These are phyloP conservation scores for Drosophila meridionalis DNA, from an alignment of 2,888 invertebrate species.

Conservation along the genomic window DNA sequence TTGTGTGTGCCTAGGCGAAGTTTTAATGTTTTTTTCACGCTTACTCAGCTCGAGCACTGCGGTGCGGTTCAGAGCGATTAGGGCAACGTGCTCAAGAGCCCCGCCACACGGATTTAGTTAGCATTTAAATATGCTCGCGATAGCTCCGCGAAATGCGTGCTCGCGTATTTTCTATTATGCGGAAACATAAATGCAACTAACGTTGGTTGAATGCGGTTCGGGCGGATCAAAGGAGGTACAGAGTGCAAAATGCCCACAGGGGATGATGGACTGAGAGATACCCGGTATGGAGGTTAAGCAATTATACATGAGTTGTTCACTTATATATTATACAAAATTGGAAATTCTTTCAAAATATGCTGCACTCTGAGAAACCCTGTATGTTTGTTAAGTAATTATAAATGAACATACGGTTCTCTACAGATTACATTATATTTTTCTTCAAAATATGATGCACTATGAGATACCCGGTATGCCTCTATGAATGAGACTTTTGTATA, in stretches of 20 bases:
- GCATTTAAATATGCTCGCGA: conserved; percentile 68
- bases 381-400: no score
- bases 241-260: not conserved
- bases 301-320: not conserved
- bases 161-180: conserved; percentile 49
- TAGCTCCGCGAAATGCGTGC: conserved; percentile 24
- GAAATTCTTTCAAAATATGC: no score
- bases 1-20: conserved; percentile 4
- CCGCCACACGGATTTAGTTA: conserved; percentile 67
- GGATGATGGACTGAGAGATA: not conserved
- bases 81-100: conserved; percentile 69
- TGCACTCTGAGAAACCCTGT: no score
- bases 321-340: not conserved
- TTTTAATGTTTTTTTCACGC: conserved; percentile 50
- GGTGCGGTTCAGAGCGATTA: conserved; percentile 30
- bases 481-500: no score
- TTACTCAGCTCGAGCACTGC: conserved; percentile 19
- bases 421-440: no score
- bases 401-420: no score
- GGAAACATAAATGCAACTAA: conserved; percentile 73
- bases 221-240: conserved; percentile 15
- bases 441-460: no score
- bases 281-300: rapidly evolving
- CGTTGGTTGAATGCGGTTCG: conserved; percentile 45
- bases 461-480: no score